These are phyloP conservation scores for Catharus ustulatus DNA, from an alignment of 2,797 vertebrate species.

Conservation along the genomic window DNA sequence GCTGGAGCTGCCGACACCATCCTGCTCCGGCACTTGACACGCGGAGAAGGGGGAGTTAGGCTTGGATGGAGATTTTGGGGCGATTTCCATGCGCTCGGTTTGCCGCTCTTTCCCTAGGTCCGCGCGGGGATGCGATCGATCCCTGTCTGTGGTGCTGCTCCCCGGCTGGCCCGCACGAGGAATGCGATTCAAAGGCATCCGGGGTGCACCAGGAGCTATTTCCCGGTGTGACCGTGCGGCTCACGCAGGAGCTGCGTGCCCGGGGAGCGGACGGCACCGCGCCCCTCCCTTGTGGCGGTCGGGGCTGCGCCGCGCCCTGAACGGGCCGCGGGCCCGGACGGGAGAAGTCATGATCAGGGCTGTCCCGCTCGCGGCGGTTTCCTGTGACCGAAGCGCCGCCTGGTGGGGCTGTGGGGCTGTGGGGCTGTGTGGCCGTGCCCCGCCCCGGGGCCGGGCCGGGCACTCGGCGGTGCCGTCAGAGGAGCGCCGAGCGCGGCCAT, in stretches of 20 bases:
- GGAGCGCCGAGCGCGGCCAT: neutral
- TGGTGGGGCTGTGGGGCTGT: neutral
- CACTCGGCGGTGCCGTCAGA: neutral
- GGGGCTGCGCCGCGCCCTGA: too few species aligned
- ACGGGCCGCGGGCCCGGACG: neutral
- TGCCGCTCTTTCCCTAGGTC: neutral
- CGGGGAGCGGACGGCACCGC: neutral
- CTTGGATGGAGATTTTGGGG: neutral
- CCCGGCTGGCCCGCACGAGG: neutral
- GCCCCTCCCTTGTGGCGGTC: too few species aligned
- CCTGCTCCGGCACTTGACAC: neutral
- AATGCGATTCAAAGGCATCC: neutral
- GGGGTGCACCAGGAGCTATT: accelerated
- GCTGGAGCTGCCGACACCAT: neutral
- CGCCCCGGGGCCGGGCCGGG: neutral
- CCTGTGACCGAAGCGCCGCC: too few species aligned
- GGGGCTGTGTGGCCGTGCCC: neutral
- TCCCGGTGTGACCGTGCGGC: neutral
- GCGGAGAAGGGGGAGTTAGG: accelerated
- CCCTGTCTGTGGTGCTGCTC: accelerated
- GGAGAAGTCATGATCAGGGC: too few species aligned
- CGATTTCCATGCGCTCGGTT: accelerated
- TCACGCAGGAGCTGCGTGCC: neutral
- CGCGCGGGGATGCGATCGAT: neutral
- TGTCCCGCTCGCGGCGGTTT: too few species aligned